Evolutionary conservation across 2,888 invertebrate species (phyloP), one percentile per base, ranked within the genome.

Genomic region (Flexamia atlantica): DNA sequence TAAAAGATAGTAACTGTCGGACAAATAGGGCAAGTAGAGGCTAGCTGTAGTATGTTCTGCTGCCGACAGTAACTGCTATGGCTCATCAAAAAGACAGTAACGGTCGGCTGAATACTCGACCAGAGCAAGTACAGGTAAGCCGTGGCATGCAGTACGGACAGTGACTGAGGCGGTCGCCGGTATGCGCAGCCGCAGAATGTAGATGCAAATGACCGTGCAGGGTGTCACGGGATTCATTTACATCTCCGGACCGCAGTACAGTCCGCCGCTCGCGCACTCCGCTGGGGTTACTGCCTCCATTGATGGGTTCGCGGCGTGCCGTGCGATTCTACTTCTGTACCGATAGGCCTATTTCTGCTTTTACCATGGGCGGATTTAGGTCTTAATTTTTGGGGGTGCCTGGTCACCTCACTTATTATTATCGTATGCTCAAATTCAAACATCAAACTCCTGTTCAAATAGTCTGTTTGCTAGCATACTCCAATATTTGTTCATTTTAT

Each of bases 181-280:
- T 53, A 23, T 23, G 53, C 23, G 10, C 23, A 53, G 53, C 23
- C 53, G 53, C 53, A 53, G 53, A 53, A 53, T 53, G 53, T 53
- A 23, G 3, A 23, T 53, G 53, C 53, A 53, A 53, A 53, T 53
- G 53, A 53, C 20, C 46, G 14, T n/a, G 53, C 53, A 3, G 14
- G 23, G 23, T 53, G 53, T 53, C 53, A 23, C 53, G 53, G 53
- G 20, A 53, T 23, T 53, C 53, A 53, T 53, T 53, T 53, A 23
- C 53, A 53, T 23, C 53, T 10, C 5, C 20, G 23, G 46, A 46
- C 53, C 53, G 23, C 5, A 12, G 46, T 46, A 36, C 36, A 36
- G 46, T 46, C 46, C 14, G 20, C 20, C 9, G 23, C 53, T 53
- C 20, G 12, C n/a, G n/a, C 50, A 9, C 50, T 10, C 53, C 20